Evolutionary conservation across 2,113 vertebrate genomes (phyloP), one percentile per base, ranked within the genome.

Genomic region (Suricata suricatta): DNA sequence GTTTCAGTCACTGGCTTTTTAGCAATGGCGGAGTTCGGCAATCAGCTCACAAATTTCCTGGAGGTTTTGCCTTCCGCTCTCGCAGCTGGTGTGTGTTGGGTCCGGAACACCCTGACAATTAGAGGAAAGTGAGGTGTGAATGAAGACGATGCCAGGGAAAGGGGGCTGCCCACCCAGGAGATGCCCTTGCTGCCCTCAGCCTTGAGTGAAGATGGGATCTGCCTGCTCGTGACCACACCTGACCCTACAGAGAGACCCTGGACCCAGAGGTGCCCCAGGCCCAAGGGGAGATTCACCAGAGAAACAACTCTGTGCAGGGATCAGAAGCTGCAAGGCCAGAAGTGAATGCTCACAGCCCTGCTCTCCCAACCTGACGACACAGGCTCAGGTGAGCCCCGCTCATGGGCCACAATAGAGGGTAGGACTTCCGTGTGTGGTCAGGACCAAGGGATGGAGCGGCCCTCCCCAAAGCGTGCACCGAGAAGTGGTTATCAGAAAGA

Each of bases 401-500:
- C 1, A 10, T 1, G 33, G 80, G 44, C 31, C 15, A 16, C 27
- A 33, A 29, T 4, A 12, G 15, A 21, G 27, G 57, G 25, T 6
- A 16, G 19, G 69, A 25, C 8, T 2, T 11, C 9, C 13, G 11
- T 0, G 16, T n/a, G 15, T 3, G n/a, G 7, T 1, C 16, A 44
- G 84, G 77, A 7, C 3, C 3, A 47, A 57, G 57, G 35, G 74
- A 47, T 16, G 85, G 19, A 10, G 21, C 7, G 4, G 38, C 4
- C 2, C 11, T 89, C 31, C 23, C 29, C 81, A 1, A 57, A 27
- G 44, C 2, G 41, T 13, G 64, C 60, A 16, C 14, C 57, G 29
- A 60, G 50, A 68, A 44, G 47, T 3, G 19, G 63, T 47, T 80
- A 47, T 14, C 10, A 50, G 50, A 35, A 74, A 12, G 13, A 77